Base-by-base conservation (phyloP, 2,113 vertebrate genomes). In the Callorhinus ursinus region DNA sequence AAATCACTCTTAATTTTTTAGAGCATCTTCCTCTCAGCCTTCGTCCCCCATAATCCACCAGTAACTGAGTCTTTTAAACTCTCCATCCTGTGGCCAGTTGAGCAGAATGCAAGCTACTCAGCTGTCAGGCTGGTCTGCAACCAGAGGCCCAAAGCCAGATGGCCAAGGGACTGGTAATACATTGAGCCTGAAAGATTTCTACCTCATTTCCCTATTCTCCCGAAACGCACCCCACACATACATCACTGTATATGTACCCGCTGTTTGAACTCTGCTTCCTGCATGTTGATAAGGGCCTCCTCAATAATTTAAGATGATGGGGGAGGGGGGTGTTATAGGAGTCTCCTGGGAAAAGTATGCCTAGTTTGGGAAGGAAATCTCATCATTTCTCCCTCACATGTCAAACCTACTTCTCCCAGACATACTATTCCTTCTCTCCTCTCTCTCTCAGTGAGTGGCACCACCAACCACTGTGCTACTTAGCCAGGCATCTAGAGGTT, bases 1-100 rank as follows among this genome's bases (percentile, higher is more conserved):
- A 94, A 81, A 87, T 72, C 80, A 93, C 42, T 71, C 36, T 39
- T 87, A 76, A 83, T 59, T 97, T 90, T 46, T 93, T 10, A 84
- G 31, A 76, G 69, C 33, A 4, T 42, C 46, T 36, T 91, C 57
- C 61, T 92, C 36, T 90, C 72, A 42, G 80, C n/a, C 42, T 88
- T 87, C 49, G 19, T 42, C 13, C 3, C n/a, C 67, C 9, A 71
- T 8, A 81, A 51, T 28, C 11, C 72, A 28, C 55, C 59, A 72
- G 46, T n/a, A 77, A 71, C 14, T 14, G 42, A 89, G 33, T 76
- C 33, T 77, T 61, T 65, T 31, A 71, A 77, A 61, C 24, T 95
- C 76, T 69, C 79, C 21, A 53, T 39, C 33, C n/a, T 7, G 22
- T 1, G 12, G 19, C n/a, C 71, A 90, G 46, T 79, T 76, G 8